These are phyloP conservation scores for Pherbina coryleti DNA, from an alignment of 2,888 invertebrate genomes.

Conservation along the genomic window DNA sequence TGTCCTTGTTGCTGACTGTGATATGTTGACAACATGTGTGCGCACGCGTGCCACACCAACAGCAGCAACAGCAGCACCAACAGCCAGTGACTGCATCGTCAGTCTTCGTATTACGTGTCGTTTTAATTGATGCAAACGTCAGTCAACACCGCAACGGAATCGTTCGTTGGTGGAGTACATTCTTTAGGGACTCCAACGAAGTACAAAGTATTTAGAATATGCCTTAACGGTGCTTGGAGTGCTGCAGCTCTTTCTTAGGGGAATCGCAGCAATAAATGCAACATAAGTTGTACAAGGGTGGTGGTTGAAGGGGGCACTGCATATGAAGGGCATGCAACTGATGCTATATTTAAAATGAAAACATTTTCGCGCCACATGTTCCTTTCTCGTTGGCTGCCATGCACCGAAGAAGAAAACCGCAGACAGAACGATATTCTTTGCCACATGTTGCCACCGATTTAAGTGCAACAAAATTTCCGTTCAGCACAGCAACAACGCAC, in stretches of 20 bases:
- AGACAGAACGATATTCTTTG: background rate
- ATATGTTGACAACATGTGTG: constrained; percentile 43
- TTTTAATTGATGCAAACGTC: constrained; percentile 58
- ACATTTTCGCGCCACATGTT: constrained; percentile 17
- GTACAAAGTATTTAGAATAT: constrained; percentile 6
- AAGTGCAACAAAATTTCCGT: background rate
- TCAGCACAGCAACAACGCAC: background rate
- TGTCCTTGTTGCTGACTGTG: background rate
- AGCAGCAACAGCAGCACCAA: background rate
- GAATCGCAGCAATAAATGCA: background rate
- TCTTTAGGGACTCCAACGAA: constrained; percentile 49
- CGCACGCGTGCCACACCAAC: constrained; percentile 45
- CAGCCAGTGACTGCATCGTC: background rate
- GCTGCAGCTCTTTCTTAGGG: background rate
- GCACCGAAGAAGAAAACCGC: background rate
- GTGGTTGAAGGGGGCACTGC: background rate
- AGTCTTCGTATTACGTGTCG: constrained; percentile 44
- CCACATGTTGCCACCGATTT: constrained; percentile 22
- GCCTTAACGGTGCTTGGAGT: constrained; percentile 6
- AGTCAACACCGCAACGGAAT: constrained; percentile 28
- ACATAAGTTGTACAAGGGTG: too few species aligned
- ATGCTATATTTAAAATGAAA: constrained; percentile 9
- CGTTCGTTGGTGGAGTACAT: constrained; percentile 26
- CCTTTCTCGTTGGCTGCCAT: background rate
- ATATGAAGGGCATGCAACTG: background rate